These are phyloP conservation scores for Cervus canadensis DNA, from an alignment of 2,113 vertebrate genomes.

Conservation along the genomic window DNA sequence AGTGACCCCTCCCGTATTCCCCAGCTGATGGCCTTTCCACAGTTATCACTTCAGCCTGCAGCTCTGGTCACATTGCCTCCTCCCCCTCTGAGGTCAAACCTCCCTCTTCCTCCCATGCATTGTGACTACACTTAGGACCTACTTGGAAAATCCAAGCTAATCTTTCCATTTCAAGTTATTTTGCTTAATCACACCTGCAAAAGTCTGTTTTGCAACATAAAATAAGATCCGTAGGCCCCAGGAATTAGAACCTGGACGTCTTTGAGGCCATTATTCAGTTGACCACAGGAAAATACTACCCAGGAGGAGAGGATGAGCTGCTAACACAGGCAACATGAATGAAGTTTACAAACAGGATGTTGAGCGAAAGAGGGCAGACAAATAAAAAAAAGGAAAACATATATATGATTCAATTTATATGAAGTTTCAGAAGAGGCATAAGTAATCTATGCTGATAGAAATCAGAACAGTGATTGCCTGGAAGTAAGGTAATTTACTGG, in stretches of 20 bases:
- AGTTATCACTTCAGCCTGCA: neutral
- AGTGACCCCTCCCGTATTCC: neutral
- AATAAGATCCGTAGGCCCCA: neutral
- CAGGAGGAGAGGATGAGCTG: neutral
- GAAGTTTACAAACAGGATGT: neutral
- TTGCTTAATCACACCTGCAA: neutral
- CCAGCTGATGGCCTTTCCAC: neutral
- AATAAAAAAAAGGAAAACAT: neutral
- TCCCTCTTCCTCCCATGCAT: neutral
- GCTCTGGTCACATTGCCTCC: neutral
- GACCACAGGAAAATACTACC: too few species aligned
- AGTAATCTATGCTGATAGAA: neutral
- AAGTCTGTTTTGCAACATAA: neutral
- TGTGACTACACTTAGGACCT: neutral
- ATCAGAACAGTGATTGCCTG: neutral
- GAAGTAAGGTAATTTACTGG: neutral
- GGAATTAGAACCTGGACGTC: neutral
- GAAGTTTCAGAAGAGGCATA: neutral
- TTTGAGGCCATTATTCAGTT: neutral
- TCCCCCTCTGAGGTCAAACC: neutral
- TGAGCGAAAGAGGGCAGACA: neutral
- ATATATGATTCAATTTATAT: neutral
- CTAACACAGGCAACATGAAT: neutral
- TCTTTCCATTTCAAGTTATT: neutral
- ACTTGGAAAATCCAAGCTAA: neutral